Percentiles rank a stretch among this genome's conserved stretches.
These are phyloP conservation scores for Platygyra sinensis DNA, from an alignment of 64 coral and sea anemone genomes.

Conservation along the genomic window DNA sequence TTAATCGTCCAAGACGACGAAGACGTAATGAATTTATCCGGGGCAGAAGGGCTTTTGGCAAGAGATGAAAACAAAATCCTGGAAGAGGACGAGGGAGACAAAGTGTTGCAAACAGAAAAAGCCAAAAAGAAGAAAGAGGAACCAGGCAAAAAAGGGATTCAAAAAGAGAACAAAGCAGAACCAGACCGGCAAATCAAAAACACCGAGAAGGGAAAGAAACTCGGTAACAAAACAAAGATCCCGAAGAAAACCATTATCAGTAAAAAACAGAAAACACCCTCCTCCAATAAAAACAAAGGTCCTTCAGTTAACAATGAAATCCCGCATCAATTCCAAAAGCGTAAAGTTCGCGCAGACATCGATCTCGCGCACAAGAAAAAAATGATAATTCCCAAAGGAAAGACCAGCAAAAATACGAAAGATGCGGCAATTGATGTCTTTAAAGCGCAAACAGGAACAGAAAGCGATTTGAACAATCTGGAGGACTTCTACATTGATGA, in stretches of 20 bases:
- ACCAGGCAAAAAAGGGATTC: neutral
- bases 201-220: neutral
- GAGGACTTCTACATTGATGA: constrained; percentile 32
- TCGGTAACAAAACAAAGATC: neutral
- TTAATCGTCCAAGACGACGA: neutral
- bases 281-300: neutral
- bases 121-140: neutral
- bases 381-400: neutral
- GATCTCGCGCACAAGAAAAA: neutral
- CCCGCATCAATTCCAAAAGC: neutral
- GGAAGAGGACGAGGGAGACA: neutral
- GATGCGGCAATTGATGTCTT: neutral
- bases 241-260: neutral
- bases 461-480: no score
- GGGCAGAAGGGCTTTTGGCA: neutral
- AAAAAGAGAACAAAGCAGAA: neutral
- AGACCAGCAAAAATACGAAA: neutral
- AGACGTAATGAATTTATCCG: neutral
- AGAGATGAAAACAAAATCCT: neutral
- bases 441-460: neutral
- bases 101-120: neutral
- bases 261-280: neutral
- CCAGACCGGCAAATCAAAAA: neutral
- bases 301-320: neutral
- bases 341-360: neutral